Conservation (phyloP, 2,113 vertebrate genomes). For the Murina feae region DNA sequence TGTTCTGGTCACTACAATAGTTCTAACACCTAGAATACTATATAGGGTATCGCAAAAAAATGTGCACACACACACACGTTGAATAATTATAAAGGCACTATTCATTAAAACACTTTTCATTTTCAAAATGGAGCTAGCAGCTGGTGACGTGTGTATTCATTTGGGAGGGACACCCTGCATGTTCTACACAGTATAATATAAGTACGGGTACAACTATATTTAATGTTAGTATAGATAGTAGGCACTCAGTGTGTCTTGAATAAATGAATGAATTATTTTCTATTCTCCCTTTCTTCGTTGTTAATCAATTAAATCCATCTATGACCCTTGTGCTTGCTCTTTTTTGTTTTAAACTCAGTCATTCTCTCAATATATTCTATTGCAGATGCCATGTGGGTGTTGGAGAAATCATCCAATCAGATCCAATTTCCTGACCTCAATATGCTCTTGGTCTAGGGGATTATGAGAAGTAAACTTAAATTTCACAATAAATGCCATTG, state of each 20-base stretch:
- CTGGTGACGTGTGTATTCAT: too few species aligned
- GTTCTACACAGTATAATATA: neutral
- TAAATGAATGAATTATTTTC: neutral
- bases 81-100: too few species aligned
- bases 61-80: too few species aligned
- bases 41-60: too few species aligned
- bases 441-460: neutral
- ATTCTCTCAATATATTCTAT: neutral
- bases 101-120: too few species aligned
- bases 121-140: too few species aligned
- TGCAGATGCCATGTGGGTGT: neutral
- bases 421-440: neutral
- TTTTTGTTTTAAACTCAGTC: slow-evolving; percentile 3
- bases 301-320: slow-evolving; percentile 6
- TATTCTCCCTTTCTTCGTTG: neutral
- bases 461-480: neutral
- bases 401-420: neutral
- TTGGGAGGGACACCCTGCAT: too few species aligned
- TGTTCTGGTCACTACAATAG: neutral
- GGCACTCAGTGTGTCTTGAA: neutral
- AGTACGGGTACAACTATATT: neutral
- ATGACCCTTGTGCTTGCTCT: neutral
- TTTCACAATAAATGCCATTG: neutral
- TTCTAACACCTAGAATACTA: neutral
- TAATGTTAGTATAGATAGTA: neutral